phyloP scores from a whole-genome alignment of 2,797 vertebrate genomes.

The Cynodonichthys magdalenae region DNA sequence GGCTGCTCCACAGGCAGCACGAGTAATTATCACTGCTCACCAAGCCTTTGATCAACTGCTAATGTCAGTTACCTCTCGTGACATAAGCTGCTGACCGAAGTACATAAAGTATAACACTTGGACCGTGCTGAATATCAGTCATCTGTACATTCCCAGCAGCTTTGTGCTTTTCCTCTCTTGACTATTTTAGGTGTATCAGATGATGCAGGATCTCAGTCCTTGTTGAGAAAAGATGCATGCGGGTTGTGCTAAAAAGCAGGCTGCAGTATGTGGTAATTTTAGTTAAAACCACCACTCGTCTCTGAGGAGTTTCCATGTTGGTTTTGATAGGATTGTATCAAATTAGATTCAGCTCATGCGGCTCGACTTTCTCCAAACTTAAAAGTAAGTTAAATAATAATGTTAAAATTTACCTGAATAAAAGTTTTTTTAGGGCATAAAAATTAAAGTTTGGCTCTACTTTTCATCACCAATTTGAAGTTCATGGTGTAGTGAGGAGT shows the following conservation, averaged over 20 bases:
- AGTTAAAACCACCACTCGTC: background rate
- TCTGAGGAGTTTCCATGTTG: background rate
- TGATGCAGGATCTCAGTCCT: background rate
- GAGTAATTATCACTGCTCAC: conserved; percentile 62
- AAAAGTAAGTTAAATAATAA: conserved; percentile 4
- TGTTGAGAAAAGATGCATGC: background rate
- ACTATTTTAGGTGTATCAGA: background rate
- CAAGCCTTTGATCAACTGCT: conserved; percentile 58
- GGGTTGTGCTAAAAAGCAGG: conserved; percentile 4
- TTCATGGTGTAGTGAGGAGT: no score
- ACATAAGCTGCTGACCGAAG: conserved; percentile 46
- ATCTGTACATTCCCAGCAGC: conserved; percentile 2
- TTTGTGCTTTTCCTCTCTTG: background rate
- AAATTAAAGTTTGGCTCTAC: no score
- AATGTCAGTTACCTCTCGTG: conserved; percentile 51
- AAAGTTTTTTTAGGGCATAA: background rate
- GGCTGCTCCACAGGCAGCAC: conserved; percentile 46
- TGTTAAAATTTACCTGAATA: background rate
- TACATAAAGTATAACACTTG: conserved; percentile 23
- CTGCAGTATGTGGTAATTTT: background rate
- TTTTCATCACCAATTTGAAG: no score
- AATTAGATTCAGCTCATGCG: no score
- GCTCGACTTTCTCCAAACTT: background rate
- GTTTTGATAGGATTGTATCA: conserved; percentile 3
- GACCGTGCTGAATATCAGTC: conserved; percentile 29